These are phyloP conservation scores for Heliconius hewitsoni DNA, from an alignment of 1,140 invertebrate species.

Conservation along the genomic window DNA sequence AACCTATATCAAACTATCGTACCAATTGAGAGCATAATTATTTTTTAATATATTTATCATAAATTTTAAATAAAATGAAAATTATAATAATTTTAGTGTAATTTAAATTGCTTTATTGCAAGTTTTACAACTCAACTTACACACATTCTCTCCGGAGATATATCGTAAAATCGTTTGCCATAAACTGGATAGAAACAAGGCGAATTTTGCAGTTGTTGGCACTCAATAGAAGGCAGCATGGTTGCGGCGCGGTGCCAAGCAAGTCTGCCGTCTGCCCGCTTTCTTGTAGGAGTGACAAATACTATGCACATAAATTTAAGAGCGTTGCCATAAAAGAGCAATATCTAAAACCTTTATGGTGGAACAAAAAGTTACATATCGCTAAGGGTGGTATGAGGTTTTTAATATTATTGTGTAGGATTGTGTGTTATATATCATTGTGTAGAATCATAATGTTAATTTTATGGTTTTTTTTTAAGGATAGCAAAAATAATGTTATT, in stretches of 20 bases:
- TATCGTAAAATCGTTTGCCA: constrained; percentile 35
- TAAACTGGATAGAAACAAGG: constrained; percentile 34
- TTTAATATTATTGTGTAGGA: no score
- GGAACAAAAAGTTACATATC: constrained; percentile 12
- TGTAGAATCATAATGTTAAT: background rate
- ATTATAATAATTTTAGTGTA: background rate
- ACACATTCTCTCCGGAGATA: background rate
- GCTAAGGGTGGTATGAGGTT: background rate
- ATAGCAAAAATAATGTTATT: no score
- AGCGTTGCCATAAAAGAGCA: constrained; percentile 16
- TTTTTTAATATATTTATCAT: no score
- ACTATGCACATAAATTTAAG: constrained; percentile 31
- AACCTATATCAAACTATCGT: background rate
- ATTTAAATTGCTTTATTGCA: background rate
- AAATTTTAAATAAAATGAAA: no score
- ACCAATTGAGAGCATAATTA: no score
- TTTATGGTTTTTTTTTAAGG: no score
- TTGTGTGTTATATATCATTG: background rate
- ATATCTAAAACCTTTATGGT: background rate
- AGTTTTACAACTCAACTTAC: background rate
- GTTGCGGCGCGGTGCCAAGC: constrained; percentile 37
- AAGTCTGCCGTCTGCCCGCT: constrained; percentile 32
- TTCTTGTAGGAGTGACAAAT: constrained; percentile 41
- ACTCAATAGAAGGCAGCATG: constrained; percentile 37
- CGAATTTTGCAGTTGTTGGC: constrained; percentile 39